Conservation (phyloP, 2,113 vertebrate species). For the Macaca nemestrina region DNA sequence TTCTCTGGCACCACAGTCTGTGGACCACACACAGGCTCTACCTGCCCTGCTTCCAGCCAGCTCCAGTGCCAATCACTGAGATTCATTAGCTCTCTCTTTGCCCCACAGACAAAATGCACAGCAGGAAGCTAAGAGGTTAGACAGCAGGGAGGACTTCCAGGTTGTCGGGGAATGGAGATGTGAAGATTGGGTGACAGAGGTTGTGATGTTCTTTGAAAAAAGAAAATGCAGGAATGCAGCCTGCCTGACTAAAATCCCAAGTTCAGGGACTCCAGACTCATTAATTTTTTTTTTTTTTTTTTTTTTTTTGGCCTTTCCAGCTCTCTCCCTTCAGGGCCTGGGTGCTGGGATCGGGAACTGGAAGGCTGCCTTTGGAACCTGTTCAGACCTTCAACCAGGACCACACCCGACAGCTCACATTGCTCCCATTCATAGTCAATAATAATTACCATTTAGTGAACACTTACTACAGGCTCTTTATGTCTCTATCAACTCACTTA, state of each 20-base stretch:
- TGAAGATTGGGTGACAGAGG: not conserved
- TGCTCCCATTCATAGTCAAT: not conserved
- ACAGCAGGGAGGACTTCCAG: not conserved
- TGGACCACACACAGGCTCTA: not conserved
- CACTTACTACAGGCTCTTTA: not conserved
- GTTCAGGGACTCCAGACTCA: not conserved
- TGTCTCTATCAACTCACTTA: not conserved
- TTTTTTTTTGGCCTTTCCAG: not conserved
- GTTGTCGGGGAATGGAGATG: not conserved
- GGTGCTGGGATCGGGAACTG: not conserved
- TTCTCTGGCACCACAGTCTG: not conserved
- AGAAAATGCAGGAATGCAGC: not conserved
- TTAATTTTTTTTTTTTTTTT: not conserved
- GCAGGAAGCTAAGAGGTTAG: not conserved
- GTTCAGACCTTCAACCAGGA: not conserved
- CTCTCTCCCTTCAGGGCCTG: not conserved
- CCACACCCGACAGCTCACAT: not conserved
- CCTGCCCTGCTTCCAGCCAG: not conserved
- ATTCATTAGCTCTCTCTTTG: not conserved
- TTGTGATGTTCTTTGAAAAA: not conserved
- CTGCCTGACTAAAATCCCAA: not conserved
- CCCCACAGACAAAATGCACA: not conserved
- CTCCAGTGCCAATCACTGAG: not conserved
- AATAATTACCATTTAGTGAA: not conserved
- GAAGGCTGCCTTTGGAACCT: not conserved